phyloP scores from a whole-genome alignment of 2,113 vertebrate genomes.

The Haliaeetus leucogaster region DNA sequence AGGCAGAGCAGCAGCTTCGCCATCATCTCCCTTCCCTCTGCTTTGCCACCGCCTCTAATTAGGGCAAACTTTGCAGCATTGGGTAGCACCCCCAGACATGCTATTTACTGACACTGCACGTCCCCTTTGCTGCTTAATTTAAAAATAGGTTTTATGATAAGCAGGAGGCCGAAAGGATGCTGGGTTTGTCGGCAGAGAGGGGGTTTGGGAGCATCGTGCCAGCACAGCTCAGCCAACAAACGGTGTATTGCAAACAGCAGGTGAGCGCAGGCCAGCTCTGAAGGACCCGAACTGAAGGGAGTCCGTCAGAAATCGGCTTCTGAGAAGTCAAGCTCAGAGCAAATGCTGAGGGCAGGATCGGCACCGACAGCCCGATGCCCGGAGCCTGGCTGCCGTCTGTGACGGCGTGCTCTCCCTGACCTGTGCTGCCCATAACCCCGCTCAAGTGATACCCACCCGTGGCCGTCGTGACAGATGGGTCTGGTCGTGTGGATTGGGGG shows the following conservation, averaged over 20 bases:
- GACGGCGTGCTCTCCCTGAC: too few species aligned
- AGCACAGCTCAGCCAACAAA: neutral
- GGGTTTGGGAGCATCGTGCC: neutral
- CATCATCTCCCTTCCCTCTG: neutral
- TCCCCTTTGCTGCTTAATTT: too few species aligned
- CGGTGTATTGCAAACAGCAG: fast-evolving
- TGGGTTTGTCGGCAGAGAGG: neutral
- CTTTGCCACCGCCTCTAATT: too few species aligned
- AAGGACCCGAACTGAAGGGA: fast-evolving
- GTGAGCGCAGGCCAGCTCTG: fast-evolving
- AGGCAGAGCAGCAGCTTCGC: neutral
- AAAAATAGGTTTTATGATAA: neutral
- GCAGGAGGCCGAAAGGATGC: neutral
- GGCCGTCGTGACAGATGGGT: too few species aligned
- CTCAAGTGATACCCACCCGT: too few species aligned
- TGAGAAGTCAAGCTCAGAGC: neutral
- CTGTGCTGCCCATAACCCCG: too few species aligned
- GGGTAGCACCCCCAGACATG: neutral
- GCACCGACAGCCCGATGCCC: fast-evolving
- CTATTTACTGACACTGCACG: fast-evolving
- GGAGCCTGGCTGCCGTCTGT: fast-evolving
- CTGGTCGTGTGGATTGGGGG: too few species aligned
- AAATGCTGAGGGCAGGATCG: neutral
- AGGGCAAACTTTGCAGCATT: neutral
- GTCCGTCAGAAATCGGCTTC: fast-evolving